Base-by-base conservation (phyloP, 1,140 invertebrate genomes). In the Neodiprion lecontei region DNA sequence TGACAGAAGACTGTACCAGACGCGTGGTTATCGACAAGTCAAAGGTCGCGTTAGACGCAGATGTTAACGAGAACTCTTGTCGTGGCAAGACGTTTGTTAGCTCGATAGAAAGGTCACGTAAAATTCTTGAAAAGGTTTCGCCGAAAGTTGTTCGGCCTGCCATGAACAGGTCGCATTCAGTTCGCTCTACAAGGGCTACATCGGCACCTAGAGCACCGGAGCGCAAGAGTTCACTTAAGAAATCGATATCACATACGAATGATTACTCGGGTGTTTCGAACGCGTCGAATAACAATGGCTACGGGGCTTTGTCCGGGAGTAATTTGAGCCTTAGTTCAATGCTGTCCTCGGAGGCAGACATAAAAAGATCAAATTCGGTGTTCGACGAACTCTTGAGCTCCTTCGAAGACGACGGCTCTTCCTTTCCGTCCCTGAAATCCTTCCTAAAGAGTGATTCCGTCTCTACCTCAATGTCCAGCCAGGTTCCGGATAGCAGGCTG, bases 311-410 rank as follows among this genome's bases (percentile, higher is more conserved):
- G 7, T 87, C 79, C 50, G 79, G 85, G 17, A 90, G 89, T 69
- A 89, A 83, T 74, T 79, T 89, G 7, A 90, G 89, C 75, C 75
- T 90, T 1, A 88, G 83, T 75, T 90, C 89, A 0, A 85, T 87
- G 47, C 79, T 88, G 4, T 86, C 85, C 11, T 84, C 81, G 48
- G 85, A 86, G 10, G 8, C 79, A 14, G 83, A 84, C 23, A 75
- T 84, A 23, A 87, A 87, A 74, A 80, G 84, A 48, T 87, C 86
- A 48, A 84, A 83, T 72, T 88, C 81, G 0, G 71, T 84, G 73
- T 90, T 90, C 76, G 90, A 91, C 78, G 89, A 90, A 78, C 82
- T 90, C 74, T 87, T 89, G 69, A 88, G 86, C 70, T 88, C 89
- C 74, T 89, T 90, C 78, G 89, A 90, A 70, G 88, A 90, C 76